Percentiles rank a stretch among this genome's conserved stretches.
Conservation (phyloP, 2,888 invertebrate genomes). For the Bhutanitis thaidina region DNA sequence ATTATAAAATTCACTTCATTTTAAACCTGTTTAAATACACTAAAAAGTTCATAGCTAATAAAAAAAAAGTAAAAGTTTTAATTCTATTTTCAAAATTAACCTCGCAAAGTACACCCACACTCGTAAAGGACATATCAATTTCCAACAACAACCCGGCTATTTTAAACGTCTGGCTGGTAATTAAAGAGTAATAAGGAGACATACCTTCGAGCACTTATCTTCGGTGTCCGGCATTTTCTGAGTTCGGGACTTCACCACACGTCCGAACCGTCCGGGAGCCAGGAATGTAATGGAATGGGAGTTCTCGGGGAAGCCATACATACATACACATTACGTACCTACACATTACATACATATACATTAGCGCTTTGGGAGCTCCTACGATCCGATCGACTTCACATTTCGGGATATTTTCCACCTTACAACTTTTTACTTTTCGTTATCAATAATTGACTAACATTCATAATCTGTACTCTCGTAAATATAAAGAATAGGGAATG, state of each 20-base stretch:
- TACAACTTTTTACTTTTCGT: too few species aligned
- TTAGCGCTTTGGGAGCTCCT: background rate
- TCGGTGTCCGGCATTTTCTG: conserved; percentile 47
- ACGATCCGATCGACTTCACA: background rate
- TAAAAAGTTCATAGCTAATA: too few species aligned
- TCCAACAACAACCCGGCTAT: background rate
- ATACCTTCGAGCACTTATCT: conserved; percentile 56
- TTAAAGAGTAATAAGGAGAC: conserved; percentile 15
- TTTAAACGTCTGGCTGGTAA: background rate
- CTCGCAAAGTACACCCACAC: too few species aligned
- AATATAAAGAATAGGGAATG: too few species aligned
- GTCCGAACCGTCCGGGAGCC: conserved; percentile 24
- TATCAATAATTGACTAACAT: too few species aligned
- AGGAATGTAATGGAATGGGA: conserved; percentile 34
- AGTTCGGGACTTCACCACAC: conserved; percentile 17
- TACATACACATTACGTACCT: background rate
- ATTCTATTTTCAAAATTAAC: too few species aligned
- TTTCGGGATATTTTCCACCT: too few species aligned
- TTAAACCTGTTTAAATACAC: too few species aligned
- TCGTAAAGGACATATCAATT: background rate
- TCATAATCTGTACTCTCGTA: too few species aligned
- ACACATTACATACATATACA: background rate
- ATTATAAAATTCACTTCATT: too few species aligned
- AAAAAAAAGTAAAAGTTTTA: too few species aligned
- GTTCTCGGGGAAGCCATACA: background rate